Evolutionary conservation across 2,797 vertebrate species (phyloP).

Genomic region (Tangara arthus): DNA sequence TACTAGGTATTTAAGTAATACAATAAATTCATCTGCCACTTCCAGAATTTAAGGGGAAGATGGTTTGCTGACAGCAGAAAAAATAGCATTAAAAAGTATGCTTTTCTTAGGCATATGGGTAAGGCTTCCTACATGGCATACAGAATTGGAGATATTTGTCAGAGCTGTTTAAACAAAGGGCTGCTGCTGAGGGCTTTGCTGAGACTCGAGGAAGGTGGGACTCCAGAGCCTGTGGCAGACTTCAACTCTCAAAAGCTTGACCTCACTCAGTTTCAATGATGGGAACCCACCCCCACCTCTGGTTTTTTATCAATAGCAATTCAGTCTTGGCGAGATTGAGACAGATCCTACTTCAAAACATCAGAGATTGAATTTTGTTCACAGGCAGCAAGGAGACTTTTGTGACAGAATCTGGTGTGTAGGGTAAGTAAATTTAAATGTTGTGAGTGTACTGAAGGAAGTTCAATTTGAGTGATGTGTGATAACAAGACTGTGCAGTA

Average conservation of each 20-base stretch:
- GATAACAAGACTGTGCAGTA: background rate
- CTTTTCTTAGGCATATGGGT: background rate
- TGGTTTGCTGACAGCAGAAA: background rate
- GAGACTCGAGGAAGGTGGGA: background rate
- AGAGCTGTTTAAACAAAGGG: background rate
- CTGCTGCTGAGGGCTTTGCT: background rate
- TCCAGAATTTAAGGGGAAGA: background rate
- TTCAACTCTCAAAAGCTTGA: background rate
- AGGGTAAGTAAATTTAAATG: background rate
- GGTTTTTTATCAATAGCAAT: background rate
- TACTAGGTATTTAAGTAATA: background rate
- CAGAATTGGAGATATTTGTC: background rate
- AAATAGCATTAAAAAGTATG: background rate
- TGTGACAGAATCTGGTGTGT: background rate
- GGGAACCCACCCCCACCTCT: background rate
- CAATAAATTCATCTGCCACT: background rate
- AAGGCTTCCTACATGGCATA: background rate
- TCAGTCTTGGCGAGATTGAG: background rate
- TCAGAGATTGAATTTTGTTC: conserved; percentile 21
- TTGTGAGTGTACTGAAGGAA: background rate
- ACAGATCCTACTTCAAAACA: background rate
- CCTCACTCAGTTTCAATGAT: background rate
- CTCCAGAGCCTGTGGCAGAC: background rate
- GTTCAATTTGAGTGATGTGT: background rate
- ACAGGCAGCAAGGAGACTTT: background rate